phyloP scores from a whole-genome alignment of 2,888 invertebrate genomes.

The Lingula anatina region DNA sequence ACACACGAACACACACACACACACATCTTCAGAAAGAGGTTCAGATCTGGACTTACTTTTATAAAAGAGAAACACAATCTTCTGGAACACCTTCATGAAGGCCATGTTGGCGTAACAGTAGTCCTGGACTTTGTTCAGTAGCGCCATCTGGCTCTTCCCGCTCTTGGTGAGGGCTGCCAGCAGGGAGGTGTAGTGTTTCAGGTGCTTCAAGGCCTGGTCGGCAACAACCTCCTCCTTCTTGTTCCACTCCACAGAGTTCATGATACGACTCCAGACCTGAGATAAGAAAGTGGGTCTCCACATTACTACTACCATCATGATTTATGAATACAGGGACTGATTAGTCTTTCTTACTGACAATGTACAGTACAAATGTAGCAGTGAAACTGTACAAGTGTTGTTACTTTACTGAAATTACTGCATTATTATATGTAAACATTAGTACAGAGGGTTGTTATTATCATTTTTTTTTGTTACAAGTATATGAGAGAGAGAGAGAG shows the following conservation, averaged over 20 bases:
- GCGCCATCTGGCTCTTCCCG: conserved; percentile 79
- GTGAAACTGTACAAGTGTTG: neutral
- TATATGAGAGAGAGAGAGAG: conserved; percentile 1
- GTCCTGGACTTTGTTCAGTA: conserved; percentile 90
- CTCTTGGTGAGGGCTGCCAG: conserved; percentile 82
- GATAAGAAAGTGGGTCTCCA: neutral
- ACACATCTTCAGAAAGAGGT: too few relatives aligned
- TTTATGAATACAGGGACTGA: too few relatives aligned
- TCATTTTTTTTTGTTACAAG: too few relatives aligned
- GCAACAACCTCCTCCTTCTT: conserved; percentile 95
- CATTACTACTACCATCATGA: too few relatives aligned
- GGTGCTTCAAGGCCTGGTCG: conserved; percentile 77
- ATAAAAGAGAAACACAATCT: conserved; percentile 92
- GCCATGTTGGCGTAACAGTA: conserved; percentile 99
- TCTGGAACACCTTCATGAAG: conserved; percentile 97
- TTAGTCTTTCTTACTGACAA: too few relatives aligned
- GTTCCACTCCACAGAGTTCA: conserved; percentile 96
- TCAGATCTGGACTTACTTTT: conserved; percentile 73
- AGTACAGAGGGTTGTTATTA: too few relatives aligned
- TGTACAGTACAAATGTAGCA: neutral
- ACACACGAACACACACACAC: too few relatives aligned
- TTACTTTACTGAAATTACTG: neutral
- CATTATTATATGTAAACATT: too few relatives aligned
- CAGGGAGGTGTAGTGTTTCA: conserved; percentile 71
- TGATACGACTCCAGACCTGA: conserved; percentile 89